A percentile compares a stretch with the other conserved stretches of the same genome.
phyloP scores from a whole-genome alignment of 30 jellyfish, hydroid and myxozoan genomes.

The Pelagia noctiluca region DNA sequence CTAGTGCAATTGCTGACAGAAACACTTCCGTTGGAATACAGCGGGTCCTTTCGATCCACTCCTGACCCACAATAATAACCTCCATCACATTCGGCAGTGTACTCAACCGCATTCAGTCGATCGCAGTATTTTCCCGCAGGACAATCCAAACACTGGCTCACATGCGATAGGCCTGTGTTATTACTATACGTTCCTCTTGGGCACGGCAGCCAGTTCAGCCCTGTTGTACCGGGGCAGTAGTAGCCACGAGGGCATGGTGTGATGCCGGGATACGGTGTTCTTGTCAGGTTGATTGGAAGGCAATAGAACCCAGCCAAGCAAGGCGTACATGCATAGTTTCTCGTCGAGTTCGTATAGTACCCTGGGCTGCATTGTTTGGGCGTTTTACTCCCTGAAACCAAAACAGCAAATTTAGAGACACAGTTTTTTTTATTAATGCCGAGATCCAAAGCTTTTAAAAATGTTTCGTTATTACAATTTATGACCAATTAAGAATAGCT shows the following conservation, averaged over 20 bases:
- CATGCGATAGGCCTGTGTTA: conserved; percentile 76
- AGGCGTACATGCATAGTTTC: conserved; percentile 73
- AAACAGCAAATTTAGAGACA: no score
- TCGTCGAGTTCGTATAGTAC: conserved; percentile 82
- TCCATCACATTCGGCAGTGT: conserved; percentile 83
- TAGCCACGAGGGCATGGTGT: conserved; percentile 90
- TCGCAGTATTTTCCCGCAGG: conserved; percentile 88
- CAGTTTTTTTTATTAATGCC: no score
- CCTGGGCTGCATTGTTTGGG: conserved; percentile 95
- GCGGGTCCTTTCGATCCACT: conserved; percentile 89
- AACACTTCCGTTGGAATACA: conserved; percentile 66
- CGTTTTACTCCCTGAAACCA: conserved; percentile 76
- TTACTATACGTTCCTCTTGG: conserved; percentile 98
- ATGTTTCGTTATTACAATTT: no score
- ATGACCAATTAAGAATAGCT: no score
- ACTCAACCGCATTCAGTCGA: conserved; percentile 78
- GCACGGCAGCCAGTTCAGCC: conserved; percentile 96
- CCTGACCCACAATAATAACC: conserved; percentile 93
- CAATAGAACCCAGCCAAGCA: conserved; percentile 97
- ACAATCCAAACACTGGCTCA: conserved; percentile 84
- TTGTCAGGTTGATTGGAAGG: conserved; percentile 82
- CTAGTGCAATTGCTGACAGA: conserved; percentile 61
- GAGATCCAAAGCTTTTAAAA: no score
- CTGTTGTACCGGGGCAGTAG: conserved; percentile 92
- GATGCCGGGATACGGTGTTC: conserved; percentile 88